Evolutionary conservation across 1,140 invertebrate species (phyloP).

Genomic region (Grapholita molesta): DNA sequence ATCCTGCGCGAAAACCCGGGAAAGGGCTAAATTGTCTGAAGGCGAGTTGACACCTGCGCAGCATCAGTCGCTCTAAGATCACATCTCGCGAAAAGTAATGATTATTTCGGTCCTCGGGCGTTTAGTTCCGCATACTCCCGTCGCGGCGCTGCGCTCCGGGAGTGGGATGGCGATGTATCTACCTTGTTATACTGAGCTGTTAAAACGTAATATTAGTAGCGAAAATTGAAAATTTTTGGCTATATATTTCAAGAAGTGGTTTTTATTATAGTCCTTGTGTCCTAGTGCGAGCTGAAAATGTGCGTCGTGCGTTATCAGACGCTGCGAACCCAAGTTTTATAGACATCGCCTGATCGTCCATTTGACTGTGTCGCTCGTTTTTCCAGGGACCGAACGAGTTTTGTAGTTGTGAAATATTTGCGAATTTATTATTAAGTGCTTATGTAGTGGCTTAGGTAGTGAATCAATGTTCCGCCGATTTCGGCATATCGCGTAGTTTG

Average conservation of each 20-base stretch:
- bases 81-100: slow-evolving; percentile 76
- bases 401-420: slow-evolving; percentile 20
- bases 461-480: slow-evolving; percentile 19
- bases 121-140: slow-evolving; percentile 68
- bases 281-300: background rate
- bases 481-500: slow-evolving; percentile 27
- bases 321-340: background rate
- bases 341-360: slow-evolving; percentile 24
- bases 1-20: slow-evolving; percentile 75
- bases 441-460: slow-evolving; percentile 11
- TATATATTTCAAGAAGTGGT: slow-evolving; percentile 38
- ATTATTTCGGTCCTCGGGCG: slow-evolving; percentile 72
- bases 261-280: slow-evolving; percentile 12
- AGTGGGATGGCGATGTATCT: slow-evolving; percentile 53
- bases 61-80: slow-evolving; percentile 67
- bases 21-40: slow-evolving; percentile 57
- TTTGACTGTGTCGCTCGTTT: slow-evolving; percentile 22
- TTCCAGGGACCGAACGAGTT: slow-evolving; percentile 22
- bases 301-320: background rate
- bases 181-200: slow-evolving; percentile 56
- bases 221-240: slow-evolving; percentile 63
- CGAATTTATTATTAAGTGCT: slow-evolving; percentile 9
- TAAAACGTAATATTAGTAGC: slow-evolving; percentile 68
- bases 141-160: slow-evolving; percentile 56
- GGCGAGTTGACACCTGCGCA: slow-evolving; percentile 61